Evolutionary conservation across 2,888 invertebrate species (phyloP).

Genomic region (Germaria angustata): DNA sequence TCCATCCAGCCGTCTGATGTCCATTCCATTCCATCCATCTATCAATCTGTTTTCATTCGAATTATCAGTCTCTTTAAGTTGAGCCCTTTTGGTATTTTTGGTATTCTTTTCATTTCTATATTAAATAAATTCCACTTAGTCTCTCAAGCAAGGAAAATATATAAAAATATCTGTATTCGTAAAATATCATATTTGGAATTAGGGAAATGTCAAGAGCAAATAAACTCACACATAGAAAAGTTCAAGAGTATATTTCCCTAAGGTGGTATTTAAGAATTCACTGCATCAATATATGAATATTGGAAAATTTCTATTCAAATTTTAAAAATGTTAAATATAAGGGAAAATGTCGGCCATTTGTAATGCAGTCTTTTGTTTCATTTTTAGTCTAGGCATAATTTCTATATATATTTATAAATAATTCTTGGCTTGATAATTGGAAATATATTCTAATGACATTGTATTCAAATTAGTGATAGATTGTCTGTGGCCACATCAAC

Average conservation of each 20-base stretch:
- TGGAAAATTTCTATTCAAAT: slow-evolving; percentile 32
- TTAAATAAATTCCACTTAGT: slow-evolving; percentile 18
- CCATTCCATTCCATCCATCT: slow-evolving; percentile 23
- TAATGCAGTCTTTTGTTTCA: not conserved
- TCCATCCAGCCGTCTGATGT: not conserved
- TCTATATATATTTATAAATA: too few species aligned
- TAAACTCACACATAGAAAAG: not conserved
- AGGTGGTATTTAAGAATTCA: not conserved
- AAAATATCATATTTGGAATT: slow-evolving; percentile 19
- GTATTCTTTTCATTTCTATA: slow-evolving; percentile 9
- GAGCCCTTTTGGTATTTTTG: slow-evolving; percentile 22
- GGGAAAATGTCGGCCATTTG: slow-evolving; percentile 43
- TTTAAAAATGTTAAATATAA: slow-evolving; percentile 56
- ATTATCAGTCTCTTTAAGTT: slow-evolving; percentile 23
- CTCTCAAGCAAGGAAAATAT: not conserved
- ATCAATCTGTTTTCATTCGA: slow-evolving; percentile 32
- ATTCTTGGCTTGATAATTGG: too few species aligned
- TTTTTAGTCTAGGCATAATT: too few species aligned
- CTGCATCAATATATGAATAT: not conserved
- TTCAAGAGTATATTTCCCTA: not conserved
- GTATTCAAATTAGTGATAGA: too few species aligned
- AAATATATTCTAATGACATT: too few species aligned
- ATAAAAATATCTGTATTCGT: slow-evolving; percentile 29
- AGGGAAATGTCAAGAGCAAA: not conserved
- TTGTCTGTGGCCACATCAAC: not conserved